Evolutionary conservation across 1,140 invertebrate genomes (phyloP), one percentile per base, ranked within the genome.

Genomic region (Diuraphis noxia): DNA sequence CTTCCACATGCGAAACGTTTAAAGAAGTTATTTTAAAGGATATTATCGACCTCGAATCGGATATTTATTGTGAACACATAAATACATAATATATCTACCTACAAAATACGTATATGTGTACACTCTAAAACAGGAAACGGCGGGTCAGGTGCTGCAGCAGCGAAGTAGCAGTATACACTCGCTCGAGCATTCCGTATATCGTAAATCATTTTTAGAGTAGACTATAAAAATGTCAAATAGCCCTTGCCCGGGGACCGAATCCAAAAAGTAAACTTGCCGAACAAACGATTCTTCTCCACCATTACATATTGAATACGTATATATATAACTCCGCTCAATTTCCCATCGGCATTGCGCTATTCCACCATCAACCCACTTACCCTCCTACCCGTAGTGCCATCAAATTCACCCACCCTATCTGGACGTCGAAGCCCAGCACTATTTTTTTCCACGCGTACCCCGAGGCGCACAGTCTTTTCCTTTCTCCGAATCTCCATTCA

Each of bases 161-260:
- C 19, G n/a, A n/a, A 36, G 23, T 36, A 88, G 38, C n/a, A n/a
- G n/a, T n/a, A n/a, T 40, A 81, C 38, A 90, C 63, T 79, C 30
- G 56, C 25, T 88, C 88, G 21, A 90, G 40, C 63, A 36, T 79
- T 77, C 41, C 23, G 41, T 40, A 21, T 63, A 79, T 13, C 88
- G 88, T 90, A 90, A 72, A 90, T 90, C 88, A 90, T 90, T 90
- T 90, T 90, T 90, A 77, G 88, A 90, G 88, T 88, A 79, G 88
- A 79, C 63, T 90, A 90, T 90, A 90, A 90, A 90, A 90, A 90
- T 40, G 88, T 90, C 88, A 90, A 90, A 79, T 90, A 52, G 88
- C 88, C 72, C 72, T 13, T 90, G 88, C 72, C 63, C 88, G 88
- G 88, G 87, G 87, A 88, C 87, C 56, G 87, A 90, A 90, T 90